These are phyloP conservation scores for Neotoma lepida DNA, from an alignment of 2,113 vertebrate species.

Conservation along the genomic window DNA sequence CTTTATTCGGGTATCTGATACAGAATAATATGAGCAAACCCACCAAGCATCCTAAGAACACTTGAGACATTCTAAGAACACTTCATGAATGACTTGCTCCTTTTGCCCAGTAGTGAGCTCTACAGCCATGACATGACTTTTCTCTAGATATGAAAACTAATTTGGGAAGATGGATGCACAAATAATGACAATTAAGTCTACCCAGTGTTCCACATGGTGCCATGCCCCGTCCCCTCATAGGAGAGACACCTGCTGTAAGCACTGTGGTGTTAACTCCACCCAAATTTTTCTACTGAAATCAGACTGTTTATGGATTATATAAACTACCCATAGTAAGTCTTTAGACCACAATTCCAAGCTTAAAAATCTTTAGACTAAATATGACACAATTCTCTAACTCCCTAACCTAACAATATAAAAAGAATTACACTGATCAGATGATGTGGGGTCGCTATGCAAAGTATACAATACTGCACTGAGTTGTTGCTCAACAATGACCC, in stretches of 20 bases:
- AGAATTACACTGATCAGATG: conserved; percentile 67
- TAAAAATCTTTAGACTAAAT: background rate
- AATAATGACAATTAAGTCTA: background rate
- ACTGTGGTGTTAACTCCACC: background rate
- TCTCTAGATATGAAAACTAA: background rate
- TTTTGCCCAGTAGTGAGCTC: background rate
- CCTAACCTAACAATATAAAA: conserved; percentile 60
- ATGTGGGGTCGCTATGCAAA: conserved; percentile 63
- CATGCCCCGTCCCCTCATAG: accelerated
- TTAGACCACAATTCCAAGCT: background rate
- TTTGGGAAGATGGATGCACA: background rate
- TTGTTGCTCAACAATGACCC: conserved; percentile 61
- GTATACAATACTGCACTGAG: conserved; percentile 19
- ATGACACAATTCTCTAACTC: conserved; percentile 54
- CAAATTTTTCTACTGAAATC: conserved; percentile 23
- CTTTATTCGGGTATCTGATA: background rate
- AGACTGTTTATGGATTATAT: background rate
- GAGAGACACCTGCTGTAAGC: background rate
- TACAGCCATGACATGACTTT: background rate
- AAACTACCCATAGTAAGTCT: conserved; percentile 5
- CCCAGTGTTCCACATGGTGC: background rate
- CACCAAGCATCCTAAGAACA: background rate
- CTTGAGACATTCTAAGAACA: background rate
- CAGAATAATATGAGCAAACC: background rate
- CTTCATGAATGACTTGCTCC: background rate